Percentiles rank a stretch among this genome's conserved stretches.
Conservation (phyloP, 2,888 invertebrate genomes). For the Aelia acuminata region DNA sequence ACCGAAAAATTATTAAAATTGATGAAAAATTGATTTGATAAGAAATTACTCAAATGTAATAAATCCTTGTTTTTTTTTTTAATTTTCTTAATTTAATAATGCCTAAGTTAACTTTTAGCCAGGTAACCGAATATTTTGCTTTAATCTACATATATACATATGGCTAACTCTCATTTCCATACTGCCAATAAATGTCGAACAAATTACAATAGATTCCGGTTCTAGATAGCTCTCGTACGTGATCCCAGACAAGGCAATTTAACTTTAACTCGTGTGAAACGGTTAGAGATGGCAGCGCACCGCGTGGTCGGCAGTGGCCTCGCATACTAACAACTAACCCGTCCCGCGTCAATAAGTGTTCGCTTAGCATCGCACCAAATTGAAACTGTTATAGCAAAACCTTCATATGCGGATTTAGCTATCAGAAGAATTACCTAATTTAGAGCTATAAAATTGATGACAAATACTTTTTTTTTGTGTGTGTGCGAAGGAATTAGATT, state of each 20-base stretch:
- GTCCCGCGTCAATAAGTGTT: neutral
- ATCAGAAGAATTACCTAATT: no score
- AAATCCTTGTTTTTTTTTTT: no score
- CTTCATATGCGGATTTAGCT: no score
- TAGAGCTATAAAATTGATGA: no score
- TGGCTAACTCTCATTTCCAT: neutral
- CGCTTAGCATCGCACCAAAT: neutral
- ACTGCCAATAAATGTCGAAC: neutral
- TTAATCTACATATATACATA: neutral
- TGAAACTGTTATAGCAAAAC: neutral
- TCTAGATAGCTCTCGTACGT: neutral
- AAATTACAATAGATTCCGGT: neutral
- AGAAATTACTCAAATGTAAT: no score
- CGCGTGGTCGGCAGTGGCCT: neutral
- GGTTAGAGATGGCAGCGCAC: neutral
- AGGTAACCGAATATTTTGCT: neutral
- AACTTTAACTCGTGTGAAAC: slow-evolving; percentile 36
- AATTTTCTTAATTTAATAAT: no score
- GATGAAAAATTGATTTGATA: no score
- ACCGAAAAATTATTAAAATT: no score
- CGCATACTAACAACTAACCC: neutral
- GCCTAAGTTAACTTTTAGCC: no score
- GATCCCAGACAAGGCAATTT: neutral
- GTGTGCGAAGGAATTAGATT: no score
- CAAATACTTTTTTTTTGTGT: no score